Percentiles rank a stretch among this genome's conserved stretches.
Conservation (phyloP, 2,113 vertebrate species). For the Plecotus auritus region DNA sequence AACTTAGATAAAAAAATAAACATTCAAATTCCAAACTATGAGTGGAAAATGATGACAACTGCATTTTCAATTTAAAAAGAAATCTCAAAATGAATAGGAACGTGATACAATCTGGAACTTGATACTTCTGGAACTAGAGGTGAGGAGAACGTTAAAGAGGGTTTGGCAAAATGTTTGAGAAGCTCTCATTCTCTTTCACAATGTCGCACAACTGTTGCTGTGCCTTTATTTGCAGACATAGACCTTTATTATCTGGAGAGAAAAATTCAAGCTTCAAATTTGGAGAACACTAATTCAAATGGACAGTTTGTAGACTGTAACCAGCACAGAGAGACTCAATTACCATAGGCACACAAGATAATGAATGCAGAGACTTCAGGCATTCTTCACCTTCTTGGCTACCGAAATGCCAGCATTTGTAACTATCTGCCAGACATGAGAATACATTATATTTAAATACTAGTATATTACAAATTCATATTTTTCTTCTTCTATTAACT, state of each 20-base stretch:
- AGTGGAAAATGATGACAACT: not conserved
- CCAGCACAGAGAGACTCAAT: not conserved
- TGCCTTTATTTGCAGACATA: not conserved
- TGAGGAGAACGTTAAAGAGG: not conserved
- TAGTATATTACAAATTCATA: too few species aligned
- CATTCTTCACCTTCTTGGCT: not conserved
- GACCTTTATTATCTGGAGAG: not conserved
- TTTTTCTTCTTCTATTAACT: not conserved
- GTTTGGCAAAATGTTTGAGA: not conserved
- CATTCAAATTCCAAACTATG: not conserved
- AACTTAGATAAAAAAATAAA: not conserved
- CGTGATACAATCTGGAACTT: not conserved
- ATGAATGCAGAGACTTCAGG: not conserved
- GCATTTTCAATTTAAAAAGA: not conserved
- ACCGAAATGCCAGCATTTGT: not conserved
- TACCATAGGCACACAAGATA: not conserved
- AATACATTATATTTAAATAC: not conserved
- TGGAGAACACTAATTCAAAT: not conserved
- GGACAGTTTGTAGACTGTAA: not conserved
- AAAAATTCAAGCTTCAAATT: not conserved
- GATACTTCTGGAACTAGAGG: not conserved
- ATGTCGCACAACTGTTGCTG: not conserved
- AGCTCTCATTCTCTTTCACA: not conserved
- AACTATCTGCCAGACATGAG: not conserved
- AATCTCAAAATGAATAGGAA: not conserved